phyloP scores from a whole-genome alignment of 2,797 vertebrate genomes.

The Cuniculus paca region DNA sequence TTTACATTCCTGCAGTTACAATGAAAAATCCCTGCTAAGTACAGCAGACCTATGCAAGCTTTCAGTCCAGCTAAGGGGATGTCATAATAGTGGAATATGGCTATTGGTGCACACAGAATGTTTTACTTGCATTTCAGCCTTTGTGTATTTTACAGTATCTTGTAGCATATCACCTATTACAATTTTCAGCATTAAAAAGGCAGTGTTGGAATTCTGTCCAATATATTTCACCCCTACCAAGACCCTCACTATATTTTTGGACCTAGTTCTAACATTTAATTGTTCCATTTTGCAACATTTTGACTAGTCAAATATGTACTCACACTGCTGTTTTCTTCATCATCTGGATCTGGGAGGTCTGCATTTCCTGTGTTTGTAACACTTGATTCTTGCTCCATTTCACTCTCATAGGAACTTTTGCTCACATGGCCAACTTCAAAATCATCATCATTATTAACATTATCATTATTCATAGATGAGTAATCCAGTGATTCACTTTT shows the following conservation, averaged over 20 bases:
- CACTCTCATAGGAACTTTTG: background rate
- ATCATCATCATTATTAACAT: background rate
- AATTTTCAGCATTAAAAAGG: background rate
- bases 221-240: background rate
- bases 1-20: background rate
- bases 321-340: background rate
- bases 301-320: background rate
- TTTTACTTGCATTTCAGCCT: background rate
- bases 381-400: background rate
- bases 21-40: background rate
- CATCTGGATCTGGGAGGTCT: background rate
- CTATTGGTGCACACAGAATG: background rate
- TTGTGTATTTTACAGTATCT: background rate
- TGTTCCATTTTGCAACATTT: background rate
- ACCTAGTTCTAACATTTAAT: background rate
- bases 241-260: background rate
- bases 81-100: background rate
- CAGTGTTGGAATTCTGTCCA: background rate
- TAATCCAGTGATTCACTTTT: background rate
- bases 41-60: background rate
- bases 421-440: background rate
- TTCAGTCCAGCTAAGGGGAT: background rate
- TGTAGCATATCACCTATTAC: background rate
- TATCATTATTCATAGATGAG: background rate
- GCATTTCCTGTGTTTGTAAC: background rate